phyloP scores from a whole-genome alignment of 2,113 vertebrate genomes.

The Oxyura jamaicensis region DNA sequence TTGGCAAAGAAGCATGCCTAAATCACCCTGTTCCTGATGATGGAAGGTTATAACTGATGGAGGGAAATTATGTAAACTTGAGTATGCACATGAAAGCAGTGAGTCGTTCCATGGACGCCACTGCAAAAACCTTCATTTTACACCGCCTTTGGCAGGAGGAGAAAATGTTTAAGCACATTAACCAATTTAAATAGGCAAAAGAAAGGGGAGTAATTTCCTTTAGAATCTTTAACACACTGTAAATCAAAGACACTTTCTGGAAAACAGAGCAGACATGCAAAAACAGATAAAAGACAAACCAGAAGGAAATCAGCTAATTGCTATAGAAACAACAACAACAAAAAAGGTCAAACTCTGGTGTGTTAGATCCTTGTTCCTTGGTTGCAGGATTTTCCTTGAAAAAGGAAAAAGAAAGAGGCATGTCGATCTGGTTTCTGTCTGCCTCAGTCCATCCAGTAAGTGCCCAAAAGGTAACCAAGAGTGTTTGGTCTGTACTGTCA shows the following conservation, averaged over 20 bases:
- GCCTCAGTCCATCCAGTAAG: not conserved
- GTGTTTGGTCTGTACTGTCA: not conserved
- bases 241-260: slow-evolving; percentile 35
- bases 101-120: not conserved
- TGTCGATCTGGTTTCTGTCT: slow-evolving; percentile 35
- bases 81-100: not conserved
- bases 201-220: not conserved
- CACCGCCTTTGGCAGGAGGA: not conserved
- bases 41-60: not conserved
- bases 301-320: slow-evolving; percentile 11
- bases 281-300: slow-evolving; percentile 20
- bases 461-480: slow-evolving; percentile 16
- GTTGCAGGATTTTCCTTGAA: not conserved
- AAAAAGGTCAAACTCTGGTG: not conserved
- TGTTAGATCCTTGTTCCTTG: not conserved
- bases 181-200: slow-evolving; percentile 17
- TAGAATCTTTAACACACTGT: not conserved
- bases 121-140: not conserved
- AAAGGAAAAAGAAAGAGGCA: not conserved
- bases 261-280: not conserved
- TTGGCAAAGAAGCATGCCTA: not conserved
- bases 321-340: not conserved
- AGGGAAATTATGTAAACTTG: not conserved
- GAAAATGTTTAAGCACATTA: slow-evolving; percentile 1
- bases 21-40: not conserved